phyloP scores from a whole-genome alignment of 2,113 vertebrate species.

The Entelurus aequoreus region DNA sequence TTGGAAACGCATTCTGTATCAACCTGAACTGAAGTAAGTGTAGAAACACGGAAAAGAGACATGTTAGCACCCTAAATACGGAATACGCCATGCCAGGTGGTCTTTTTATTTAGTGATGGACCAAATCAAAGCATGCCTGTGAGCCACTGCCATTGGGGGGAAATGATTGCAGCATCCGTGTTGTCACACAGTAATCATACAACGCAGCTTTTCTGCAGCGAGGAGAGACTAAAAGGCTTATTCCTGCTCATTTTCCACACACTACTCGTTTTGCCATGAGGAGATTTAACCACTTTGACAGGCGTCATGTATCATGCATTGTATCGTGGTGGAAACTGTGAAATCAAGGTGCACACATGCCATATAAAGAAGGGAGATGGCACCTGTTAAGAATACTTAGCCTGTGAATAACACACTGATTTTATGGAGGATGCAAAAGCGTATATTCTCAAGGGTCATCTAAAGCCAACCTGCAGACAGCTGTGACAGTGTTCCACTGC shows the following conservation, averaged over 20 bases:
- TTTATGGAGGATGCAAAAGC: constrained; percentile 45
- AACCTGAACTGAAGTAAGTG: too few species aligned
- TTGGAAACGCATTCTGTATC: too few species aligned
- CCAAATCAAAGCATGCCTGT: constrained; percentile 39
- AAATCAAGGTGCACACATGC: constrained; percentile 30
- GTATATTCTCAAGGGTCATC: constrained; percentile 53
- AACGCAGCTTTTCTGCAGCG: constrained; percentile 50
- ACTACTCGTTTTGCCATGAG: constrained; percentile 26
- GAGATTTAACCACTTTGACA: constrained; percentile 35
- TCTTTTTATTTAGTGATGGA: constrained; percentile 21
- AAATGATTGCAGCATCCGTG: constrained; percentile 53
- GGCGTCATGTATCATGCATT: constrained; percentile 31
- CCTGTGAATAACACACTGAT: constrained; percentile 28
- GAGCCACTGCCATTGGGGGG: constrained; percentile 39
- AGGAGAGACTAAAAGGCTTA: constrained; percentile 54
- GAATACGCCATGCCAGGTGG: constrained; percentile 33
- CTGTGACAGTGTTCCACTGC: constrained; percentile 51
- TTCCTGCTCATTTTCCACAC: constrained; percentile 56
- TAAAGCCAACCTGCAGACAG: constrained; percentile 55
- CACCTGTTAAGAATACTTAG: constrained; percentile 27
- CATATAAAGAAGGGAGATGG: constrained; percentile 29
- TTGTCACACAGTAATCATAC: constrained; percentile 52
- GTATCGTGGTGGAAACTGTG: constrained; percentile 35
- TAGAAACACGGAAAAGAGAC: background rate
- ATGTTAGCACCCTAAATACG: constrained; percentile 15